phyloP scores from a whole-genome alignment of 2,888 invertebrate species.

The Adelphocoris suturalis region DNA sequence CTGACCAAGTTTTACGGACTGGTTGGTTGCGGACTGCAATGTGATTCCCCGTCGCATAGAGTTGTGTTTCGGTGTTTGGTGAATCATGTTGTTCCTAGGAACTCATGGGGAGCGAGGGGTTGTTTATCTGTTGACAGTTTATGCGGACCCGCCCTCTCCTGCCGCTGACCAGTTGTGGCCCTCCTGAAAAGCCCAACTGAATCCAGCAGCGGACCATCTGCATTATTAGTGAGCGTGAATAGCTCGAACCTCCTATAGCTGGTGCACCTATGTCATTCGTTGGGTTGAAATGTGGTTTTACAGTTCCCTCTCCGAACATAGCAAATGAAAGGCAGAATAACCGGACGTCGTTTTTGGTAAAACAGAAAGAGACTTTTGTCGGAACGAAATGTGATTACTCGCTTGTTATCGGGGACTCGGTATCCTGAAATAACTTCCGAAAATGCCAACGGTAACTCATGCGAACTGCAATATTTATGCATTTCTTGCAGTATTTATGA shows the following conservation, averaged over 20 bases:
- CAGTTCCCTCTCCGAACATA: neutral
- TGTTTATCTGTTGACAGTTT: constrained; percentile 63
- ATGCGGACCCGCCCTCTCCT: constrained; percentile 22
- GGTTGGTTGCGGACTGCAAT: neutral
- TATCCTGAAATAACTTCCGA: neutral
- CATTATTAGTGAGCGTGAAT: constrained; percentile 13
- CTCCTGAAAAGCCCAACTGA: constrained; percentile 4
- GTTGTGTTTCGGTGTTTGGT: constrained; percentile 19
- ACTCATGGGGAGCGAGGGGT: constrained; percentile 31
- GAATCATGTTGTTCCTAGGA: constrained; percentile 36
- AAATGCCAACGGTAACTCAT: neutral
- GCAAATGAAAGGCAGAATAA: neutral
- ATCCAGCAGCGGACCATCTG: neutral
- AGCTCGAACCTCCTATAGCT: constrained; percentile 3
- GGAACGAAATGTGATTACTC: neutral
- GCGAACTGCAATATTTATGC: neutral
- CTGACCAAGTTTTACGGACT: neutral
- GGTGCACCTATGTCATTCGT: neutral
- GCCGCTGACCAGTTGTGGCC: neutral
- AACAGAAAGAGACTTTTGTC: neutral
- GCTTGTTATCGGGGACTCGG: neutral
- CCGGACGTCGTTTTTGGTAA: neutral
- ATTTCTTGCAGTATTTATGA: too few relatives aligned
- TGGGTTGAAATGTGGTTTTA: constrained; percentile 12
- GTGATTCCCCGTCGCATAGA: constrained; percentile 12